A percentile compares a stretch with the other conserved stretches of the same genome.
phyloP scores from a whole-genome alignment of 2,888 invertebrate species.

The Oscheius onirici region DNA sequence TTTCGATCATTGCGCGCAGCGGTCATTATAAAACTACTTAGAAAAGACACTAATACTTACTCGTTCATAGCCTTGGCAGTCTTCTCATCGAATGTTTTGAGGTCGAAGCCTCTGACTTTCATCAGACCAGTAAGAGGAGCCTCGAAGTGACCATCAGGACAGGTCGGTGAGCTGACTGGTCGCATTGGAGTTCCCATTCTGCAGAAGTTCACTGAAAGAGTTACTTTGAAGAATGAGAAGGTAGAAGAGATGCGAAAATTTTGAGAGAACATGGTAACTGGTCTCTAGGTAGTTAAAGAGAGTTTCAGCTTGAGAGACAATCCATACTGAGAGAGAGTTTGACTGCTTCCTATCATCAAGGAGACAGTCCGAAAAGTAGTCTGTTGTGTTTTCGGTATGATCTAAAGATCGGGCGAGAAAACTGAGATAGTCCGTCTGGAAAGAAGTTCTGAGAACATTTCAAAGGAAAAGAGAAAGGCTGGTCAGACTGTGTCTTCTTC shows the following conservation, averaged over 20 bases:
- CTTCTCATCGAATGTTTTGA: conserved; percentile 42
- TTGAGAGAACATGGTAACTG: neutral
- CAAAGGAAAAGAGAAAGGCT: too few species aligned
- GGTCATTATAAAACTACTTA: too few species aligned
- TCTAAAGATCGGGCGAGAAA: too few species aligned
- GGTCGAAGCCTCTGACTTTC: conserved; percentile 23
- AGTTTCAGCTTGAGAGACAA: too few species aligned
- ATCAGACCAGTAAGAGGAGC: conserved; percentile 22
- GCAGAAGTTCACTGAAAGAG: neutral
- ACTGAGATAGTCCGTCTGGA: too few species aligned
- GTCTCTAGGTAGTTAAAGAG: too few species aligned
- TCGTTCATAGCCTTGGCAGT: conserved; percentile 25
- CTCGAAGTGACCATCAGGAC: conserved; percentile 27
- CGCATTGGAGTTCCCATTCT: conserved; percentile 28
- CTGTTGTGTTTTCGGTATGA: too few species aligned
- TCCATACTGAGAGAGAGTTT: too few species aligned
- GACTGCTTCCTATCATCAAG: too few species aligned
- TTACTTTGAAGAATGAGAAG: neutral
- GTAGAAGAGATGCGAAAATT: neutral
- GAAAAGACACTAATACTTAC: conserved; percentile 16
- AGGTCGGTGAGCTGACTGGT: conserved; percentile 27
- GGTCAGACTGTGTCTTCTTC: too few species aligned
- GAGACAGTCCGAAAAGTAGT: too few species aligned
- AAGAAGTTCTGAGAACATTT: too few species aligned
- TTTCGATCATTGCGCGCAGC: neutral